Conservation (phyloP, 2,888 invertebrate genomes). For the Ischnura elegans region DNA sequence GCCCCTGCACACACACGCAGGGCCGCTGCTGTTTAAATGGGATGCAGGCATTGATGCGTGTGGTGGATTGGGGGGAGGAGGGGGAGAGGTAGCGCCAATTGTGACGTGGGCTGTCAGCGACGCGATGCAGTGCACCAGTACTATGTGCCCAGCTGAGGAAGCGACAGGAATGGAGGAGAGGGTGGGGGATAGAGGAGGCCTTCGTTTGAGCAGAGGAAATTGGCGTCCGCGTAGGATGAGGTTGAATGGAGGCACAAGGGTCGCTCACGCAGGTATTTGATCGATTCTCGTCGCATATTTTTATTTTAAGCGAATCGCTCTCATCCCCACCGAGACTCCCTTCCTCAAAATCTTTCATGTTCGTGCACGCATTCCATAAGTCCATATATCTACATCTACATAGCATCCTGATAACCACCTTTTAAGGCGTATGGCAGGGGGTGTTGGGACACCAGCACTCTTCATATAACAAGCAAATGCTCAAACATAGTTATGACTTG, state of each 20-base stretch:
- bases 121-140: neutral
- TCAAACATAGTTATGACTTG: no score
- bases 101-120: neutral
- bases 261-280: neutral
- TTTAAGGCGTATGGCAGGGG: no score
- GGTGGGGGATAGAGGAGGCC: neutral
- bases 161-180: neutral
- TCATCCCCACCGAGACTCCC: neutral
- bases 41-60: neutral
- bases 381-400: no score
- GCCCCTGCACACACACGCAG: no score
- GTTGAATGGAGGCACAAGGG: no score
- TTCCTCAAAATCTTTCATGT: neutral
- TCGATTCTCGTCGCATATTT: slow-evolving; percentile 30
- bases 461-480: no score
- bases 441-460: no score
- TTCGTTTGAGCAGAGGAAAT: neutral
- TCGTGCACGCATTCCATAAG: neutral
- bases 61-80: no score
- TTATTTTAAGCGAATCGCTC: neutral
- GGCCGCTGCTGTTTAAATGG: no score
- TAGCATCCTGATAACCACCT: no score
- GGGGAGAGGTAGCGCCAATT: neutral
- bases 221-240: neutral
- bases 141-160: no score